Evolutionary conservation across 2,888 invertebrate genomes (phyloP).

Genomic region (Notodonta dromedarius): DNA sequence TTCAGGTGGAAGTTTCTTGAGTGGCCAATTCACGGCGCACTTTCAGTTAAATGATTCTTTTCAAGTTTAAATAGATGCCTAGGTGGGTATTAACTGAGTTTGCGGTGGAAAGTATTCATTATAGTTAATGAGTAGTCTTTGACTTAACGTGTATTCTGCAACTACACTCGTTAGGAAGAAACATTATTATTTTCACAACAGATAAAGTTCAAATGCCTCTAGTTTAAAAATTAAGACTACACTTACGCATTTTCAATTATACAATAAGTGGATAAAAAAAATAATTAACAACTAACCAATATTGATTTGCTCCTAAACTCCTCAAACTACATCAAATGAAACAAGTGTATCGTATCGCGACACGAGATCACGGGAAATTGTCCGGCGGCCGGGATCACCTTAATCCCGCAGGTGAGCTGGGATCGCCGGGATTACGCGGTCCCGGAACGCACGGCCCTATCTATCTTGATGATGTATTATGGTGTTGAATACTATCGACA

Average conservation of each 20-base stretch:
- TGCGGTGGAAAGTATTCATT: constrained; percentile 19
- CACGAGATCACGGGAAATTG: constrained; percentile 41
- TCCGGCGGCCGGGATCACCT: constrained; percentile 46
- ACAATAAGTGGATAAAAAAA: too few species aligned
- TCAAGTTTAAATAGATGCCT: constrained; percentile 49
- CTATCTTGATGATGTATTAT: constrained; percentile 72
- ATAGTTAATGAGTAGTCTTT: constrained; percentile 25
- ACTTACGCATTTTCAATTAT: too few species aligned
- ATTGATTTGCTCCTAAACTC: too few species aligned
- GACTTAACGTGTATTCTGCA: not conserved
- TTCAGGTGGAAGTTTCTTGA: constrained; percentile 74
- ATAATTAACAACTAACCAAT: too few species aligned
- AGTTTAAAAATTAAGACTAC: too few species aligned
- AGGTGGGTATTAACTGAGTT: constrained; percentile 40
- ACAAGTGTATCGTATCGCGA: constrained; percentile 36
- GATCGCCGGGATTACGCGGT: constrained; percentile 51
- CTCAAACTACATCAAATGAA: constrained; percentile 29
- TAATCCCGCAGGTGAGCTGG: constrained; percentile 68
- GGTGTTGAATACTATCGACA: constrained; percentile 61
- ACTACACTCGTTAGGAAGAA: not conserved
- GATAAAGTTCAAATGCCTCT: too few species aligned
- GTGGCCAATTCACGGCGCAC: constrained; percentile 64
- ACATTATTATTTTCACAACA: too few species aligned
- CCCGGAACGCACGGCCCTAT: constrained; percentile 50
- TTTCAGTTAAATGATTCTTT: constrained; percentile 61